Evolutionary conservation across 2,797 vertebrate species (phyloP), one percentile per base, ranked within the genome.

Genomic region (Prionace glauca): DNA sequence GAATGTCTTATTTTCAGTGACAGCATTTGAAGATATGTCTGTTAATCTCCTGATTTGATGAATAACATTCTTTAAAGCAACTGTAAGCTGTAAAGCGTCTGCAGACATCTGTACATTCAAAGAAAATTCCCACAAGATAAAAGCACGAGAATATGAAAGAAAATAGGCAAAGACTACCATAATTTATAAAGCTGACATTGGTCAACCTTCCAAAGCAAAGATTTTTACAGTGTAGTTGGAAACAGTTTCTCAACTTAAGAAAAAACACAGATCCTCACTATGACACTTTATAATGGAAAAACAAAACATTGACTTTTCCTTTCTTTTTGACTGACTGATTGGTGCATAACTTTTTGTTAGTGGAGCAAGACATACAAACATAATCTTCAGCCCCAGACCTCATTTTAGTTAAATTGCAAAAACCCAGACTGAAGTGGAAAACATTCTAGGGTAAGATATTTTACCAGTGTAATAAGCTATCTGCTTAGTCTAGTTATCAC

Each of bases 341-440:
- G 12, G 65, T 71, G 62, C n/a, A 41, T 94, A 72, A 72, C 71
- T 94, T 74, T 36, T 72, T 50, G 10, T 18, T 18, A 50, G 16
- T 95, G 93, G 71, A 74, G 26, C 69, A 32, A 95, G 29, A 77
- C 45, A 14, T 95, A 74, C 50, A 60, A 94, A 95, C 77, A 24
- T 77, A 95, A 95, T 77, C 41, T 95, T 72, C 14, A 95, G 50
- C 56, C 93, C 93, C 93, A 95, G 45, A 95, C 16, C 45, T 95
- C 14, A 77, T n/a, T 95, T 77, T 77, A 95, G 45, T 77, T 95
- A 95, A 95, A 74, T 74, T 95, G 45, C 14, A 32, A 77, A 65
- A 95, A 77, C 45, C 50, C 56, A 95, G 71, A 95, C 14, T 72
- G 45, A 95, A 77, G 29, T 22, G 26, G 12, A n/a, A 95, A 56